These are phyloP conservation scores for Ptychobarbus kaznakovi DNA, from an alignment of 2,797 vertebrate genomes.

Conservation along the genomic window DNA sequence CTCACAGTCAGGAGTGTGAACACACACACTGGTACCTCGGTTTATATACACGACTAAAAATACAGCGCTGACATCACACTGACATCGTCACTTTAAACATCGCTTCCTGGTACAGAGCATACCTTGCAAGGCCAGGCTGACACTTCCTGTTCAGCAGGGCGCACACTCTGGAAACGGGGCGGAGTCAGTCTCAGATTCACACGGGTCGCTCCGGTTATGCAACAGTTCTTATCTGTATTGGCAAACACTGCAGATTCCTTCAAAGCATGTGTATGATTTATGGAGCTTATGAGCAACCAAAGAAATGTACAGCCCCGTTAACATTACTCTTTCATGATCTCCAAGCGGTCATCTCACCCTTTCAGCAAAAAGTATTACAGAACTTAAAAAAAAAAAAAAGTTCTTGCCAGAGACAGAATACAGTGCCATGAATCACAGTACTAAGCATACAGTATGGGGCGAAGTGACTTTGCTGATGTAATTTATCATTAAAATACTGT, in stretches of 20 bases:
- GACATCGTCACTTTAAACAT: constrained; percentile 31
- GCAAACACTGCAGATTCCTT: constrained; percentile 9
- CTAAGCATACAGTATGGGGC: neutral
- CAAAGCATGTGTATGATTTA: neutral
- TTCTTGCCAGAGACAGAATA: neutral
- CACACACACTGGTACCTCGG: constrained; percentile 41
- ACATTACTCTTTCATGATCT: neutral
- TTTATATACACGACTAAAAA: constrained; percentile 75
- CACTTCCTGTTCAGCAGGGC: constrained; percentile 48
- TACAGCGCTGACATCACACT: constrained; percentile 60
- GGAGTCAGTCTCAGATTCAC: neutral
- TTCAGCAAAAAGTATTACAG: neutral
- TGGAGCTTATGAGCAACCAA: neutral
- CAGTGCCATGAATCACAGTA: constrained; percentile 26
- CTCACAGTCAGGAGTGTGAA: constrained; percentile 43
- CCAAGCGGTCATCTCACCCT: neutral
- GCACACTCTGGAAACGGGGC: neutral
- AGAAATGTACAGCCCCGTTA: neutral
- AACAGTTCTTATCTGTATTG: constrained; percentile 19
- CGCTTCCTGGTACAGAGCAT: constrained; percentile 25
- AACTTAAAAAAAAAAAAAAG: neutral
- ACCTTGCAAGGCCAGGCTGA: constrained; percentile 50
- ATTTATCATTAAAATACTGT: constrained; percentile 3
- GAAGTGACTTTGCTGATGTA: neutral
- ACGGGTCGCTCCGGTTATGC: neutral